A percentile compares a stretch with the other conserved stretches of the same genome.
These are phyloP conservation scores for Meles meles DNA, from an alignment of 2,113 vertebrate species.

Conservation along the genomic window DNA sequence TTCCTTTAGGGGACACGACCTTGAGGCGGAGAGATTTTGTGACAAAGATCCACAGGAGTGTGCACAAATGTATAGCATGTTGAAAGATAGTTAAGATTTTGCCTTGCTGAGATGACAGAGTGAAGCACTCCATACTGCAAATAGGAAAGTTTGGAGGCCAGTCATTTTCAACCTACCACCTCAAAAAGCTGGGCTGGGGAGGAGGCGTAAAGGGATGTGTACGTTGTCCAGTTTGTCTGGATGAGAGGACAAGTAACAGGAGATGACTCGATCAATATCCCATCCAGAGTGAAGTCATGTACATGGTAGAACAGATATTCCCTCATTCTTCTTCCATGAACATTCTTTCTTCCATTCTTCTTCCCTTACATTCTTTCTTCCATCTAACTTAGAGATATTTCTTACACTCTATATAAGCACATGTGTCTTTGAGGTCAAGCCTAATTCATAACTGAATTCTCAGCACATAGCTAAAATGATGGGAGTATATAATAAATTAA, in stretches of 20 bases:
- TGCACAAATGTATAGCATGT: background rate
- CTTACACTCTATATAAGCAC: background rate
- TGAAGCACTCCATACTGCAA: background rate
- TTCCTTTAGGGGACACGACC: background rate
- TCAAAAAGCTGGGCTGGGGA: background rate
- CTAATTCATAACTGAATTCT: background rate
- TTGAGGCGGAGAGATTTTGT: background rate
- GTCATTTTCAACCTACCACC: background rate
- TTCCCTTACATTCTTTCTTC: background rate
- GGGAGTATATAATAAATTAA: too few species aligned
- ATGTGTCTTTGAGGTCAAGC: background rate
- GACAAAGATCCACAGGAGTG: background rate
- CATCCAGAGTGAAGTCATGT: background rate
- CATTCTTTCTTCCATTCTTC: background rate
- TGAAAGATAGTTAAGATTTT: background rate
- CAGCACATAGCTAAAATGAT: background rate
- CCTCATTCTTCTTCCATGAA: background rate
- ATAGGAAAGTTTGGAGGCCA: background rate
- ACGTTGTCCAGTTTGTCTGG: accelerated
- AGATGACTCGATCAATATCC: background rate
- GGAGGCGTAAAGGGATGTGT: background rate
- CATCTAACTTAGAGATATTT: background rate
- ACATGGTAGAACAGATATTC: background rate
- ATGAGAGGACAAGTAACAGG: background rate
- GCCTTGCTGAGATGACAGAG: background rate